phyloP scores from a whole-genome alignment of 2,113 vertebrate genomes.

The Ophthalmolycus amberensis region DNA sequence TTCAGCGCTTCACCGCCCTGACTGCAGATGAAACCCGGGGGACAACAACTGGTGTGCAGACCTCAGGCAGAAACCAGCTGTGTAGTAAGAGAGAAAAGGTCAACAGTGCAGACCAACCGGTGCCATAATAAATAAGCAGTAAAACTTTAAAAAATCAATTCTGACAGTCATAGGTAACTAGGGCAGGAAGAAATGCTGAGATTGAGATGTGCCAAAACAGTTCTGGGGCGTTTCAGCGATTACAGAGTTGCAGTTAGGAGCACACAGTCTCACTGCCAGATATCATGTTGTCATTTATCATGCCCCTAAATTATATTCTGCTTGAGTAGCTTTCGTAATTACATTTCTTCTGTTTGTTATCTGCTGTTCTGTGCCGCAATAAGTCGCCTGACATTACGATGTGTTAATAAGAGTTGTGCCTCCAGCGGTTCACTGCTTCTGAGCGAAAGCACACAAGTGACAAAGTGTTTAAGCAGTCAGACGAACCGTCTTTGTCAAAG shows the following conservation, averaged over 20 bases:
- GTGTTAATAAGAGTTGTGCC: conserved; percentile 62
- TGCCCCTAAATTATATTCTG: conserved; percentile 41
- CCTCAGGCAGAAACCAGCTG: conserved; percentile 19
- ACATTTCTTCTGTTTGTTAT: conserved; percentile 60
- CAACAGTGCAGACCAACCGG: conserved; percentile 16
- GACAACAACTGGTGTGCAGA: conserved; percentile 27
- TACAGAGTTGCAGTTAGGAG: conserved; percentile 19
- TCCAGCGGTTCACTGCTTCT: conserved; percentile 39
- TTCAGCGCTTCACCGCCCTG: conserved; percentile 27
- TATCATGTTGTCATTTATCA: conserved; percentile 54
- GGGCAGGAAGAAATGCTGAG: background rate
- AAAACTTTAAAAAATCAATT: conserved; percentile 22
- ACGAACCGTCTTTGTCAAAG: conserved; percentile 45
- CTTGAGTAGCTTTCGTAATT: conserved; percentile 63
- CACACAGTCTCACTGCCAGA: conserved; percentile 12
- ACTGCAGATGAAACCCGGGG: conserved; percentile 16
- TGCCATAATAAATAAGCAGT: conserved; percentile 12
- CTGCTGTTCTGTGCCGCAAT: conserved; percentile 36
- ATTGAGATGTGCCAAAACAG: background rate
- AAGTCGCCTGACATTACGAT: conserved; percentile 50
- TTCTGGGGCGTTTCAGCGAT: conserved; percentile 16
- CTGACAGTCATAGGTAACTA: background rate
- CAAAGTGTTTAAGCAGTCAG: conserved; percentile 40
- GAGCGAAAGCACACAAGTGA: conserved; percentile 37
- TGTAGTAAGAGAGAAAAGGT: conserved; percentile 39